These are phyloP conservation scores for Cathartes aura DNA, from an alignment of 2,113 vertebrate species.

Conservation along the genomic window DNA sequence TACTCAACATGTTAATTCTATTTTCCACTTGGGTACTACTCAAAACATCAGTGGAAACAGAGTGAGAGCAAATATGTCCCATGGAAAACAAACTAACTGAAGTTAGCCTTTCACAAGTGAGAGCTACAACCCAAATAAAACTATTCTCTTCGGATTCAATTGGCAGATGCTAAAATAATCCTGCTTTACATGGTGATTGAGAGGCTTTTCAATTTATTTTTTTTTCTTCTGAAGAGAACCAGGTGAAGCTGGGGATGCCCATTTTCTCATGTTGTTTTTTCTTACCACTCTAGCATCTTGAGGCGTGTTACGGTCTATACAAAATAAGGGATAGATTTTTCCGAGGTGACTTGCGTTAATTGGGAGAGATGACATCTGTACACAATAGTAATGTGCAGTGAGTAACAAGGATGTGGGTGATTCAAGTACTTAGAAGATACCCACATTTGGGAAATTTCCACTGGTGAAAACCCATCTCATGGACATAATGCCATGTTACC, in stretches of 20 bases:
- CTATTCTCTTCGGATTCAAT: neutral
- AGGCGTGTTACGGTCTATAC: too few species aligned
- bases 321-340: neutral
- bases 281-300: neutral
- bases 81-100: neutral
- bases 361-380: neutral
- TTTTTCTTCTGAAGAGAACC: neutral
- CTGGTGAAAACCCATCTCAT: neutral
- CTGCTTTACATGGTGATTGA: neutral
- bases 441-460: neutral
- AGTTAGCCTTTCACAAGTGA: neutral
- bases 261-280: neutral
- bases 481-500: neutral
- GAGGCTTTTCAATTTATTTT: neutral
- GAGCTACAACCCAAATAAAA: neutral
- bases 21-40: conserved; percentile 71
- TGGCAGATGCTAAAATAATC: conserved; percentile 7
- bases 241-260: neutral
- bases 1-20: conserved; percentile 66
- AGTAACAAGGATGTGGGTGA: neutral
- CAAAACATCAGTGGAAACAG: conserved; percentile 19
- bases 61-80: neutral
- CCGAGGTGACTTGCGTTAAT: neutral
- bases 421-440: neutral
- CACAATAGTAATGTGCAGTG: neutral